Evolutionary conservation across 2,797 vertebrate genomes (phyloP), one percentile per base, ranked within the genome.

Genomic region (Thalassophryne amazonica): DNA sequence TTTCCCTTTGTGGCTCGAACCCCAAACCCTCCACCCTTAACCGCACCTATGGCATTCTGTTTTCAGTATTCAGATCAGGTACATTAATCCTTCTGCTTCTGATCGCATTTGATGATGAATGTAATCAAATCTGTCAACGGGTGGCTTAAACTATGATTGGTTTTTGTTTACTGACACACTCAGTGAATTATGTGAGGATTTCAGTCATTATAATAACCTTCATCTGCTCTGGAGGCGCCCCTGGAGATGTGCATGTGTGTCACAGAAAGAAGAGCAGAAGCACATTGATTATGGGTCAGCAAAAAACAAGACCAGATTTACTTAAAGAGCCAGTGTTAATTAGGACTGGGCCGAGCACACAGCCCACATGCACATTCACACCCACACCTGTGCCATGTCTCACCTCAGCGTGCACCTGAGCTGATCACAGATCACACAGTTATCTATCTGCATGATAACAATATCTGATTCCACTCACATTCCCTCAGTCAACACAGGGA

Each of bases 261-360:
- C 40, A 41, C 29, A 59, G 52, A 49, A 23, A 47, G 63, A 52
- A 41, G 31, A 42, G 52, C 10, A 33, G 38, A 69, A 62, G 65
- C 57, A 65, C 62, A 79, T 82, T 71, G 69, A 66, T 76, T 81
- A 68, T 60, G 36, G 73, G 77, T 74, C 71, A 79, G 75, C 63
- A 72, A 59, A 69, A 71, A 59, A 65, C 62, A 66, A 68, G 13
- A 59, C 33, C 20, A 55, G 52, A 20, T 28, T 38, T 12, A 40
- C 39, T 67, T 50, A 56, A 53, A 64, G 68, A 55, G 32, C 49
- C 53, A 63, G 40, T 56, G n/a, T 25, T n/a, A n/a, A n/a, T n/a
- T n/a, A n/a, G n/a, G n/a, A n/a, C n/a, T n/a, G n/a, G n/a, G n/a
- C n/a, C n/a, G 45, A 49, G 25, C 16, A 33, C 58, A 47, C 39